These are phyloP conservation scores for Eleutherodactylus coqui DNA, from an alignment of 2,797 vertebrate genomes.

Conservation along the genomic window DNA sequence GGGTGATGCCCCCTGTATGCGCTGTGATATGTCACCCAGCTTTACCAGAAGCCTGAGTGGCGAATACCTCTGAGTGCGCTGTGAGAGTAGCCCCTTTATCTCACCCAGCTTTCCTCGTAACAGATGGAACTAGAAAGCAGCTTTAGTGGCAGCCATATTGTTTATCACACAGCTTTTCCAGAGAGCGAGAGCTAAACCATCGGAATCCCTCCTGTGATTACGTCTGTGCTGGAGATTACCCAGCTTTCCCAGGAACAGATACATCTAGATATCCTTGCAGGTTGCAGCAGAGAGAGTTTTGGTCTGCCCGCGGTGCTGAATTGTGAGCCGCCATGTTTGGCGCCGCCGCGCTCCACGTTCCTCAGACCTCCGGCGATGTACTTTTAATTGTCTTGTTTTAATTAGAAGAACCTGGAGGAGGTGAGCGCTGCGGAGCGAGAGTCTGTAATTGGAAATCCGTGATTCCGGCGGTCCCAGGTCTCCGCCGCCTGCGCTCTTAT, in stretches of 20 bases:
- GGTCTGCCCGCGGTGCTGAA: not conserved
- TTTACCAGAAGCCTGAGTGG: too few relatives aligned
- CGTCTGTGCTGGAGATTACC: not conserved
- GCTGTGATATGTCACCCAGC: too few relatives aligned
- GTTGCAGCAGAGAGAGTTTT: not conserved
- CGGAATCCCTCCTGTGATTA: too few relatives aligned
- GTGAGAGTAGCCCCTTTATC: too few relatives aligned
- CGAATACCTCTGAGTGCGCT: too few relatives aligned
- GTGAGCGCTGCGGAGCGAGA: conserved; percentile 8
- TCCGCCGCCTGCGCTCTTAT: conserved; percentile 11
- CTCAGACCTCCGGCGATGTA: not conserved
- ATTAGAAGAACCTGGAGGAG: conserved; percentile 58
- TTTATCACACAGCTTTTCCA: not conserved
- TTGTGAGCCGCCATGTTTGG: not conserved
- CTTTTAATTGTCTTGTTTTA: conserved; percentile 47
- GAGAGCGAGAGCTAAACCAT: not conserved
- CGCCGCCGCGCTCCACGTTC: not conserved
- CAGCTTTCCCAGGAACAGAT: not conserved
- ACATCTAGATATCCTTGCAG: not conserved
- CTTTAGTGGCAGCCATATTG: not conserved
- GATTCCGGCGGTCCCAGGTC: conserved; percentile 26
- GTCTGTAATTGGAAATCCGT: conserved; percentile 36
- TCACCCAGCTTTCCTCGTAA: not conserved
- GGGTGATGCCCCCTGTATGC: too few relatives aligned
- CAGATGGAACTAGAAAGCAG: not conserved